A percentile compares a stretch with the other conserved stretches of the same genome.
phyloP scores from a whole-genome alignment of 2,888 invertebrate species.

The Drosophila longiperda region DNA sequence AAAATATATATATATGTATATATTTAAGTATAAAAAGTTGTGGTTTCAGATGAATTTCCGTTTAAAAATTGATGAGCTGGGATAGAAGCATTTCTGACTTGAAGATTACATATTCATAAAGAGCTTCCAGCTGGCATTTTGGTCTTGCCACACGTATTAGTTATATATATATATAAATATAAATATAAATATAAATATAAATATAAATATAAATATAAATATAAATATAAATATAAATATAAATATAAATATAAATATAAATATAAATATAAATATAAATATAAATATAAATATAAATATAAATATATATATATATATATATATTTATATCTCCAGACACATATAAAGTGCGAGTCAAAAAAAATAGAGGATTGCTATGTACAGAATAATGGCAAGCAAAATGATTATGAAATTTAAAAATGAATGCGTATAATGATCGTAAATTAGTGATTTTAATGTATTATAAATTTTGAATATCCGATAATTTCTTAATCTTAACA shows the following conservation, averaged over 20 bases:
- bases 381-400: not conserved
- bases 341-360: not conserved
- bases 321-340: no score
- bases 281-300: no score
- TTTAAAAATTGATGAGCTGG: not conserved
- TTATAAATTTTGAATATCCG: conserved; percentile 14
- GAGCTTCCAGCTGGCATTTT: not conserved
- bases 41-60: not conserved
- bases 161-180: no score
- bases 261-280: no score
- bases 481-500: conserved; percentile 33
- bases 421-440: not conserved
- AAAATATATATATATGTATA: not conserved
- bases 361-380: not conserved
- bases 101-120: not conserved
- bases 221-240: no score
- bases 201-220: no score
- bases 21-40: conserved; percentile 5
- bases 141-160: not conserved
- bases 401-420: not conserved
- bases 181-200: no score
- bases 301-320: no score
- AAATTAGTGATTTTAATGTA: conserved; percentile 10
- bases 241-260: no score
- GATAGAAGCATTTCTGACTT: not conserved